phyloP scores from a whole-genome alignment of 1,140 invertebrate genomes.

The Globodera rostochiensis region DNA sequence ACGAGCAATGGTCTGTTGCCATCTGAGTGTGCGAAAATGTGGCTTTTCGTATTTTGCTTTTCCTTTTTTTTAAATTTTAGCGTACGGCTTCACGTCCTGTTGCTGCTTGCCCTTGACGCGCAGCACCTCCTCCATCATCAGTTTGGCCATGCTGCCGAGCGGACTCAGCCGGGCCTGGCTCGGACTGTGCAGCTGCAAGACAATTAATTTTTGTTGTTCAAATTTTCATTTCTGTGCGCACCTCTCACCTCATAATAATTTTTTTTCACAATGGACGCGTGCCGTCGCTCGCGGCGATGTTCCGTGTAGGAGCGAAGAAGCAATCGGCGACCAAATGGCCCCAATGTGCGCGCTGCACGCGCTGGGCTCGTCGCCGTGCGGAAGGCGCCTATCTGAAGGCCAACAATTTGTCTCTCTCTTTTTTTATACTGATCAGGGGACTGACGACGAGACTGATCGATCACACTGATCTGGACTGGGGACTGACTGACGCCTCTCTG shows the following conservation, averaged over 20 bases:
- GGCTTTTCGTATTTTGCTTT: neutral
- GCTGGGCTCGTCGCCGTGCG: no score
- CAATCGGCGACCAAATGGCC: neutral
- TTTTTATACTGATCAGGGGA: no score
- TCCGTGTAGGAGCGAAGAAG: neutral
- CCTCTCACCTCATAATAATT: constrained; percentile 19
- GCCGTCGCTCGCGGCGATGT: constrained; percentile 9
- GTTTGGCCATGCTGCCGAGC: constrained; percentile 29
- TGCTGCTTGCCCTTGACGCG: constrained; percentile 27
- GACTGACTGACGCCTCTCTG: no score
- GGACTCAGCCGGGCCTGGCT: constrained; percentile 23
- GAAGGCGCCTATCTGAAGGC: no score
- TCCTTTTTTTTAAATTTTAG: neutral
- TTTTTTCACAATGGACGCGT: constrained; percentile 17
- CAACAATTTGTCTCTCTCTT: no score
- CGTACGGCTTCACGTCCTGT: constrained; percentile 25
- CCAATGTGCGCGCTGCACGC: neutral
- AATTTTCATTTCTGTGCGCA: neutral
- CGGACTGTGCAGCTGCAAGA: constrained; percentile 23
- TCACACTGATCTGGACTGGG: no score
- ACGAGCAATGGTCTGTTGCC: constrained; percentile 44
- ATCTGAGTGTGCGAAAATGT: constrained; percentile 33
- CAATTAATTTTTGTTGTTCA: neutral
- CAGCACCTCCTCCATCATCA: constrained; percentile 35
- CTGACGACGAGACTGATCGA: no score